Evolutionary conservation across 2,888 invertebrate species (phyloP).

Genomic region (Eudemis profundana): DNA sequence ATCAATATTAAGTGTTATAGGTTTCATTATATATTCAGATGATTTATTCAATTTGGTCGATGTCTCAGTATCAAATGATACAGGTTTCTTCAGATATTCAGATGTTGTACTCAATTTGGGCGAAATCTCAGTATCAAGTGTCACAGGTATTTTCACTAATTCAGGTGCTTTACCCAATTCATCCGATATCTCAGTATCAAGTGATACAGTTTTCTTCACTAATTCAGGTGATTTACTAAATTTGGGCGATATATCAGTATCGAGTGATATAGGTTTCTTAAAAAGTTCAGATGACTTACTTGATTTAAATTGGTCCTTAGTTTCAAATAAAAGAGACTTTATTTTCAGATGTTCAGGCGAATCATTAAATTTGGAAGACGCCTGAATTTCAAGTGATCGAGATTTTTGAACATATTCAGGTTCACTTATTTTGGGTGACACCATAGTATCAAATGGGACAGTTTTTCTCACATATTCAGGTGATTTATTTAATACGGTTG

Average conservation of each 20-base stretch:
- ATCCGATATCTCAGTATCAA: background rate
- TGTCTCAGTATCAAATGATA: background rate
- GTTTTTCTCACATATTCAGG: background rate
- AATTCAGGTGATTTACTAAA: background rate
- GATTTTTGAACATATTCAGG: background rate
- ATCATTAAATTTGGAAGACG: background rate
- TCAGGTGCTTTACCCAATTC: background rate
- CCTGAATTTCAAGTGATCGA: background rate
- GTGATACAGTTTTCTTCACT: background rate
- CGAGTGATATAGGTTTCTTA: background rate
- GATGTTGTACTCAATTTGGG: background rate
- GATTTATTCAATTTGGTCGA: background rate
- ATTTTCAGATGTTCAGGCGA: background rate
- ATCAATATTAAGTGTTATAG: background rate
- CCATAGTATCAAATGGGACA: background rate
- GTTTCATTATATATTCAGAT: background rate
- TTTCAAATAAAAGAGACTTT: background rate
- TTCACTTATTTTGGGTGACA: background rate
- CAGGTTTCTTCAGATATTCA: background rate
- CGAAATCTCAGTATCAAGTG: too few species aligned
- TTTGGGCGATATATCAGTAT: background rate
- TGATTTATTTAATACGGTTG: background rate
- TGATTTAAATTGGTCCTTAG: background rate
- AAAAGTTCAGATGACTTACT: background rate
- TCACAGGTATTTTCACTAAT: too few species aligned